Evolutionary conservation across 1,140 invertebrate genomes (phyloP).

Genomic region (honey bee (Apis mellifera)): Amel_HAv3.1 CM009936.2:5271501-5272000

Average conservation of each 20-base stretch:
- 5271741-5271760: not conserved
- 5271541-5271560: not conserved
- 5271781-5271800: not conserved
- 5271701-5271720: not conserved
- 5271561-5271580: too few relatives aligned
- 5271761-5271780: not conserved
- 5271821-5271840: conserved; percentile 41
- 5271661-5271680: too few relatives aligned
- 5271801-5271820: not conserved
- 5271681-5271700: too few relatives aligned
- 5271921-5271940: not conserved
- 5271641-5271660: too few relatives aligned
- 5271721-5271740: not conserved
- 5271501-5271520: too few relatives aligned
- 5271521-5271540: not conserved
- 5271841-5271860: conserved; percentile 17
- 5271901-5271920: conserved; percentile 22
- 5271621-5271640: not conserved
- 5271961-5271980: not conserved
- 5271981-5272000: conserved; percentile 27
- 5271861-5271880: conserved; percentile 20
- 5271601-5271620: not conserved
- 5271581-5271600: not conserved
- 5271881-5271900: conserved; percentile 51
- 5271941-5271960: conserved; percentile 27